These are phyloP conservation scores for Rhabdomys dilectus DNA, from an alignment of 2,113 vertebrate species.

Conservation along the genomic window DNA sequence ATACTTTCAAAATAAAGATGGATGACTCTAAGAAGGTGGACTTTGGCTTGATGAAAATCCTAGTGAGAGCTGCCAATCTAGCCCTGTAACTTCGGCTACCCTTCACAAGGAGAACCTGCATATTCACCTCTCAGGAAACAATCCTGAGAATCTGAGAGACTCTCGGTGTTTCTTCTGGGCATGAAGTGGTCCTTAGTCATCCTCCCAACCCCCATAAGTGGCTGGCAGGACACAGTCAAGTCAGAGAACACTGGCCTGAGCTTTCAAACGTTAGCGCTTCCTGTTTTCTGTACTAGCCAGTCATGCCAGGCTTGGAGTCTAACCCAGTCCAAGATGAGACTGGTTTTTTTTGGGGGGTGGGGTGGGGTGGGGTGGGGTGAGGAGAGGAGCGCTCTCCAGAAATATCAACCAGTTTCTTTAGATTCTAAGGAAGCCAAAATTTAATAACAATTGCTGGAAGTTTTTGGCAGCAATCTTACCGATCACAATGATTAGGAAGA, in stretches of 20 bases:
- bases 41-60: neutral
- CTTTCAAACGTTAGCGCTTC: neutral
- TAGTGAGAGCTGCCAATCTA: neutral
- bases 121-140: neutral
- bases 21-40: neutral
- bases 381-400: neutral
- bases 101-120: neutral
- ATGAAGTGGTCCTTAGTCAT: neutral
- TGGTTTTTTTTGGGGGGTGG: neutral
- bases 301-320: neutral
- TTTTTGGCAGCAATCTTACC: neutral
- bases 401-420: neutral
- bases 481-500: neutral
- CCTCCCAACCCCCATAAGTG: neutral
- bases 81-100: neutral
- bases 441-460: neutral
- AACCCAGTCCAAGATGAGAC: neutral
- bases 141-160: neutral
- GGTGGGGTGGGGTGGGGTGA: too few species aligned
- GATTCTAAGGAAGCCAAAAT: conserved; percentile 26
- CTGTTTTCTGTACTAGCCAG: neutral
- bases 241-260: neutral
- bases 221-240: neutral
- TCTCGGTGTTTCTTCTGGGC: neutral
- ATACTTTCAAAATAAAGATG: neutral